phyloP scores from a whole-genome alignment of 2,888 invertebrate species.

The Lithodes maja region DNA sequence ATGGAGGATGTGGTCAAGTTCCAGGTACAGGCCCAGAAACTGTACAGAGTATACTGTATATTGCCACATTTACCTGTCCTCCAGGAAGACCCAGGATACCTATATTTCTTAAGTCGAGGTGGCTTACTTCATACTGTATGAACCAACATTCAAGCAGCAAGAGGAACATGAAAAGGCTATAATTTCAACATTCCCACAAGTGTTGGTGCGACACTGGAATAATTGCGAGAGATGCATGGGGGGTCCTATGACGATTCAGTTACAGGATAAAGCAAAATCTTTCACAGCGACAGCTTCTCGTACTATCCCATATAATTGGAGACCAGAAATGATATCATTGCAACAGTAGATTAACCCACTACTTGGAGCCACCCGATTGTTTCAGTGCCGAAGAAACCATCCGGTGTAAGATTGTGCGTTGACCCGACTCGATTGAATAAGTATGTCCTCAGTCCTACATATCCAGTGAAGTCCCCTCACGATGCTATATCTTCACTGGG shows the following conservation, averaged over 20 bases:
- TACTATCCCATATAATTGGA: slow-evolving; percentile 13
- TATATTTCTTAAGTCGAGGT: too few relatives aligned
- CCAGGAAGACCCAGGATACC: too few relatives aligned
- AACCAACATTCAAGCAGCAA: not conserved
- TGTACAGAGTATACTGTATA: too few relatives aligned
- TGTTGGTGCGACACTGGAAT: not conserved
- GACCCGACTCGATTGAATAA: not conserved
- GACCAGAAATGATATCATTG: slow-evolving; percentile 7
- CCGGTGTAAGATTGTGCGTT: not conserved
- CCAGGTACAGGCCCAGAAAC: too few relatives aligned
- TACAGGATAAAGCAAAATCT: not conserved
- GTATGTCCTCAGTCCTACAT: not conserved
- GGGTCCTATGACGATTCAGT: slow-evolving; percentile 6
- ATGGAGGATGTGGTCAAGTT: too few relatives aligned
- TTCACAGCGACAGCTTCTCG: not conserved
- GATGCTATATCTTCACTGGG: slow-evolving; percentile 9
- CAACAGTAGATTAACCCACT: slow-evolving; percentile 2
- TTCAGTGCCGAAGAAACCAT: slow-evolving; percentile 16
- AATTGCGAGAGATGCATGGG: not conserved
- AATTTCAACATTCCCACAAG: not conserved
- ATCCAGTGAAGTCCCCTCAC: slow-evolving; percentile 8
- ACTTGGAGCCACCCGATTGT: slow-evolving; percentile 15
- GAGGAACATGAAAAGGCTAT: not conserved
- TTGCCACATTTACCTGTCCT: too few relatives aligned
- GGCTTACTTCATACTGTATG: not conserved